These are phyloP conservation scores for Trichopoda pennipes DNA, from an alignment of 2,888 invertebrate genomes.

Conservation along the genomic window DNA sequence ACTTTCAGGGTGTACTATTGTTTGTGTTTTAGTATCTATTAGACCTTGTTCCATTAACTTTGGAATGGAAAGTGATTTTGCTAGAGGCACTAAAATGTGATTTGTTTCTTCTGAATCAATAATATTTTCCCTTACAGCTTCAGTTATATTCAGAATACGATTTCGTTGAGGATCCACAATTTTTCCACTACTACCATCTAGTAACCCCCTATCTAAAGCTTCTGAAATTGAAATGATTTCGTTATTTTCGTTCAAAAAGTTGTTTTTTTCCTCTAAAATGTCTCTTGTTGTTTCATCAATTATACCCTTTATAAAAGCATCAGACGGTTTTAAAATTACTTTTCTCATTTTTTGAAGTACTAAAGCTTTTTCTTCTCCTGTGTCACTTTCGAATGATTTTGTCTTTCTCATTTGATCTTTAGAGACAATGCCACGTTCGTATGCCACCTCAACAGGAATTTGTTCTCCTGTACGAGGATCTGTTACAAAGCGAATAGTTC, in stretches of 20 bases:
- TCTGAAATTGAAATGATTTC: conserved; percentile 87
- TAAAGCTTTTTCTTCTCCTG: conserved; percentile 85
- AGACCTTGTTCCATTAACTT: conserved; percentile 93
- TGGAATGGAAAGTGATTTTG: conserved; percentile 89
- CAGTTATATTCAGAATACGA: conserved; percentile 88
- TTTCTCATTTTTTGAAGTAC: conserved; percentile 90
- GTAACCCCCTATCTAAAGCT: conserved; percentile 86
- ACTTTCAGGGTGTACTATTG: conserved; percentile 93
- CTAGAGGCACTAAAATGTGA: conserved; percentile 89
- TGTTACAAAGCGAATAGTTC: conserved; percentile 86
- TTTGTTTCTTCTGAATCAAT: conserved; percentile 89
- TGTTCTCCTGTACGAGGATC: conserved; percentile 92
- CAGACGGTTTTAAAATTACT: conserved; percentile 87
- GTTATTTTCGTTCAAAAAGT: conserved; percentile 83
- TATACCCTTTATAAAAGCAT: conserved; percentile 89
- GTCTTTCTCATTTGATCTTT: conserved; percentile 77
- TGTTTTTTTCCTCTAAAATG: conserved; percentile 84
- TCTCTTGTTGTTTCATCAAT: conserved; percentile 89
- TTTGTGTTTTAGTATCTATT: conserved; percentile 86
- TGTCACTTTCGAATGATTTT: conserved; percentile 81
- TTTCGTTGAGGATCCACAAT: conserved; percentile 92
- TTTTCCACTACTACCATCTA: conserved; percentile 88
- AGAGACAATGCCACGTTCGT: conserved; percentile 87
- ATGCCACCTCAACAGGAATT: conserved; percentile 90
- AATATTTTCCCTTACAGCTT: conserved; percentile 92